phyloP scores from a whole-genome alignment of 2,113 vertebrate genomes.

The Tylochromis polylepis region DNA sequence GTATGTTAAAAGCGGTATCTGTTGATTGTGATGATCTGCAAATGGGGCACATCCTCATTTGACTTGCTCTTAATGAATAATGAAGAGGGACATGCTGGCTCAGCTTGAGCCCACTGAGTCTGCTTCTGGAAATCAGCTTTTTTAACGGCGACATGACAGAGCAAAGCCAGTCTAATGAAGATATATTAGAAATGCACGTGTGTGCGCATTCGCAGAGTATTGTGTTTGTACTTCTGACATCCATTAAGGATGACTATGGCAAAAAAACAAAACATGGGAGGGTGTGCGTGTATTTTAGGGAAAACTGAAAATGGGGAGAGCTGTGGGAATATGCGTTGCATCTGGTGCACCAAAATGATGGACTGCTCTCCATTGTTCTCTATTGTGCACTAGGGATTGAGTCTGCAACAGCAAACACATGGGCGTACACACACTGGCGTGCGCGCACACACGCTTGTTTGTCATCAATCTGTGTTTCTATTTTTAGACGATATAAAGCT shows the following conservation, averaged over 20 bases:
- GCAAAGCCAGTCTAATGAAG: constrained; percentile 21
- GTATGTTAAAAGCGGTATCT: neutral
- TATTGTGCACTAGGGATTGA: constrained; percentile 16
- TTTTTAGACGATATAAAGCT: constrained; percentile 28
- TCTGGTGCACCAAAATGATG: constrained; percentile 25
- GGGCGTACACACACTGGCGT: neutral
- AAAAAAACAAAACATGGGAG: neutral
- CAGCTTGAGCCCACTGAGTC: neutral
- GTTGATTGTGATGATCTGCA: constrained; percentile 28
- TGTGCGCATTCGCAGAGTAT: neutral
- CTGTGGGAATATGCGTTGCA: constrained; percentile 9
- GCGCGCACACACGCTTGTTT: neutral
- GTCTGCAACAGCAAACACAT: neutral
- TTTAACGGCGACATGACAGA: neutral
- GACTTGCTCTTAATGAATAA: constrained; percentile 44
- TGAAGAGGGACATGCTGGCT: constrained; percentile 6
- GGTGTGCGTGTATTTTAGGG: neutral
- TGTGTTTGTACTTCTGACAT: constrained; percentile 7
- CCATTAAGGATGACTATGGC: neutral
- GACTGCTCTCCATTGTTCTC: constrained; percentile 28
- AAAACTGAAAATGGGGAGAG: neutral
- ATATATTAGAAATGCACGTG: neutral
- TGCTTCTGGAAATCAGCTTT: neutral
- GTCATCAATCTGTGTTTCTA: constrained; percentile 41
- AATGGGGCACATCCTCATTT: constrained; percentile 54